Base-by-base conservation (phyloP, 2,113 vertebrate species). In the Melanerpes formicivorus region DNA sequence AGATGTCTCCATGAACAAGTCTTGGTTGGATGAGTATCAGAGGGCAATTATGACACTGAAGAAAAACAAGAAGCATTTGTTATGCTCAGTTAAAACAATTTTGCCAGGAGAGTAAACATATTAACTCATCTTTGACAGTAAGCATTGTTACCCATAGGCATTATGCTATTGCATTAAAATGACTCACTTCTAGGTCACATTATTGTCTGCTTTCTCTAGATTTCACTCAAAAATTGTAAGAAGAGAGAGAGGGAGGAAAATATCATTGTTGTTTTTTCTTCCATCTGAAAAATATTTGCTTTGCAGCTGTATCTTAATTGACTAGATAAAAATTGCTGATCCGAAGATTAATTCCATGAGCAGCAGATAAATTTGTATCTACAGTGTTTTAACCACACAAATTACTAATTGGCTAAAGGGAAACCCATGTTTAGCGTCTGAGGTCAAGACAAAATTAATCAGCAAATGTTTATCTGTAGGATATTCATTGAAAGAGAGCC, bases 361-460 rank as follows among this genome's bases (percentile, higher is more conserved):
- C 8, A 96, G 82, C 80, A 88, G 79, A 37, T 88, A 94, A 60
- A 13, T 42, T 67, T 56, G 7, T 70, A 66, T 59, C 37, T 89
- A 40, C 5, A 46, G n/a, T 85, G 84, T 66, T 91, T 79, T 54
- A 90, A 84, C 65, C 0, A 14, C 32, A 79, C 21, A 94, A 88
- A 94, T 87, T 95, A 95, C 70, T 96, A 97, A 93, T 67, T 90
- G 37, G 19, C n/a, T n/a, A 55, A 25, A 73, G 32, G n/a, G 32
- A 92, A 82, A 58, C 84, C 40, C 83, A 63, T 42, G 54, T 88
- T 87, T 95, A 88, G 79, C 22, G 78, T 88, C 59, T 7, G 14
- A 94, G 72, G 50, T 91, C 73, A 92, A 66, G 60, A 84, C 7
- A 87, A 94, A 85, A 76, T 66, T 87, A 75, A 93, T 84, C 34